Base-by-base conservation (phyloP, 2,797 vertebrate genomes). In the Peromyscus nudipes region DNA sequence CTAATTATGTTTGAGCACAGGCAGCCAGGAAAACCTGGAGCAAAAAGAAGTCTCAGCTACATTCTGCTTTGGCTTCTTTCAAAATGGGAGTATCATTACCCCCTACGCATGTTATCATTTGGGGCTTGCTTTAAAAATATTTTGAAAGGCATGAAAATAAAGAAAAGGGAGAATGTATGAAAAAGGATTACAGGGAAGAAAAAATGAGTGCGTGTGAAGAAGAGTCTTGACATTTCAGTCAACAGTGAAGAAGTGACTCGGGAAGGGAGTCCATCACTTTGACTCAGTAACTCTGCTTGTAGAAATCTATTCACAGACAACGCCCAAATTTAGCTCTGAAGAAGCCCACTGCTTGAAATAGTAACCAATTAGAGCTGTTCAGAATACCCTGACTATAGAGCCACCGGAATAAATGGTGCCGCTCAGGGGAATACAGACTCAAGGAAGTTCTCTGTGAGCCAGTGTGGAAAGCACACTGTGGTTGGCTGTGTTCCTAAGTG, bases 1-100 rank as follows among this genome's bases (percentile, higher is more conserved):
- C 96, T 98, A 95, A 98, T 98, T 98, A 98, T 98, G 96, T 95
- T 98, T 65, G 0, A 94, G 94, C 83, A 81, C 96, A 91, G 96
- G 96, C 95, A 98, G 97, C 96, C 98, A 97, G 97, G 97, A 90
- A 17, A 91, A 93, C 97, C 97, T 80, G 71, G 60, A 98, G 96
- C 93, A 97, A 81, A 37, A 43, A 17, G n/a, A 71, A 40, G 40
- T 43, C 29, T 62, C 90, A 89, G 81, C 92, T 91, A 96, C 91
- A 87, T n/a, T 96, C 95, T 96, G 95, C 96, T 96, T 96, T 96
- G 96, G 93, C 96, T 97, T 97, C 49, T 96, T 97, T 97, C 93
- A 98, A 98, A 98, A 97, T 62, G 89, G 13, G 19, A 97, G 90
- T 94, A 95, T 67, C 27, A 0, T 60, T 43, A 62, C 81, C 94